Percentiles rank a stretch among this genome's conserved stretches.
phyloP scores from a whole-genome alignment of 2,113 vertebrate genomes.

The Setophaga coronata region DNA sequence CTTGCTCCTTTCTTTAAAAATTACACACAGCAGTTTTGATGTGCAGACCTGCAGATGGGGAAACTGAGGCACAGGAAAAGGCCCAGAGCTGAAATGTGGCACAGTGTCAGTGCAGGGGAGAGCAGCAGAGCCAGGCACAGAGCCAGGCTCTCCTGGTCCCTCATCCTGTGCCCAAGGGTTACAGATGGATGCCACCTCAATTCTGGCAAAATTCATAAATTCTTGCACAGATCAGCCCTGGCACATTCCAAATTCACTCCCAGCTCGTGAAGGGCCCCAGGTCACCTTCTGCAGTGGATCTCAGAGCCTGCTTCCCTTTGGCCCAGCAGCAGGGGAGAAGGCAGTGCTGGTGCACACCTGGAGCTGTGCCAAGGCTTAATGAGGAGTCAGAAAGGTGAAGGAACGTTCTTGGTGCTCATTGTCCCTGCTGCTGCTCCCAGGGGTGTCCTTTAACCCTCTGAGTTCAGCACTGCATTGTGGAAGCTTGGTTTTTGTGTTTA shows the following conservation, averaged over 20 bases:
- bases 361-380: conserved; percentile 35
- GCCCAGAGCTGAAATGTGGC: neutral
- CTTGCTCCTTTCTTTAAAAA: neutral
- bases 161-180: neutral
- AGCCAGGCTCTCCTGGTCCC: neutral
- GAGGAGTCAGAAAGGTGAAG: conserved; percentile 52
- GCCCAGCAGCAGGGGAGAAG: neutral
- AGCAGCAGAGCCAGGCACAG: neutral
- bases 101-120: neutral
- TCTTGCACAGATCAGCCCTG: neutral
- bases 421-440: conserved; percentile 8
- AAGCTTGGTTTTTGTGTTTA: neutral
- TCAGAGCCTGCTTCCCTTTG: too few species aligned
- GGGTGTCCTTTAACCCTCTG: neutral
- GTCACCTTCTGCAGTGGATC: neutral
- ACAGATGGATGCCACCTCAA: neutral
- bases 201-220: neutral
- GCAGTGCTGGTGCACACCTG: conserved; percentile 26
- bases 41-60: neutral
- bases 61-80: neutral
- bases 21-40: neutral
- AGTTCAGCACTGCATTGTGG: conserved; percentile 13
- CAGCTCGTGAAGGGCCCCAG: neutral
- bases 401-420: conserved; percentile 16
- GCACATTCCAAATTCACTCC: neutral